Base-by-base conservation (phyloP, 2,113 vertebrate species). In the Ceratotherium simum region DNA sequence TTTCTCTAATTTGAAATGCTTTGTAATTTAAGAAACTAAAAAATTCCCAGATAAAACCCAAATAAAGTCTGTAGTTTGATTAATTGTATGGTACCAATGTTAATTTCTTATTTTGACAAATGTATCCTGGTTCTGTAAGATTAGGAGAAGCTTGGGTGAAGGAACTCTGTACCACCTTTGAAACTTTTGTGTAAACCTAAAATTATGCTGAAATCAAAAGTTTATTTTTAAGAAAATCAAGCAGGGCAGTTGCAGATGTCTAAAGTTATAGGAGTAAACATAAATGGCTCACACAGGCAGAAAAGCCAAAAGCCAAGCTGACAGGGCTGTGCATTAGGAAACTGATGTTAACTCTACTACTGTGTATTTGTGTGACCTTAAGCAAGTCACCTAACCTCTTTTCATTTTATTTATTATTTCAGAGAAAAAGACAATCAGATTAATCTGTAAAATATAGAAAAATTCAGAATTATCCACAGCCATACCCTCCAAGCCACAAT, bases 201-300 rank as follows among this genome's bases (percentile, higher is more conserved):
- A 93, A 36, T 80, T 79, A 46, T 56, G 78, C 16, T 25, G 21
- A 60, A 92, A 85, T 42, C 64, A 60, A 64, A 97, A 21, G 4
- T 33, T 60, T 93, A 69, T 64, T 76, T 95, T 95, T 54, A 76
- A 96, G 90, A 5, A 69, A 92, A 85, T 65, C 36, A 42, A n/a
- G 18, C 48, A 56, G 29, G 14, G 33, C 6, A 51, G 25, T 80
- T 51, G n/a, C 18, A 94, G 67, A 76, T 62, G 12, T 81, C 60
- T 65, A n/a, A 83, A 69, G 39, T n/a, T 56, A 14, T 8, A 46
- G 20, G 16, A 39, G 5, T 42, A 58, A 78, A 92, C 11, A 39
- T 20, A 23, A 56, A 29, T 46, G 31, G 14, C 46, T 86, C 72
- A 82, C 11, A 1, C 0, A 94, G 36, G 14, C 10, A 89, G 67